phyloP scores from a whole-genome alignment of 1,140 invertebrate genomes.

The Acromyrmex heyeri region DNA sequence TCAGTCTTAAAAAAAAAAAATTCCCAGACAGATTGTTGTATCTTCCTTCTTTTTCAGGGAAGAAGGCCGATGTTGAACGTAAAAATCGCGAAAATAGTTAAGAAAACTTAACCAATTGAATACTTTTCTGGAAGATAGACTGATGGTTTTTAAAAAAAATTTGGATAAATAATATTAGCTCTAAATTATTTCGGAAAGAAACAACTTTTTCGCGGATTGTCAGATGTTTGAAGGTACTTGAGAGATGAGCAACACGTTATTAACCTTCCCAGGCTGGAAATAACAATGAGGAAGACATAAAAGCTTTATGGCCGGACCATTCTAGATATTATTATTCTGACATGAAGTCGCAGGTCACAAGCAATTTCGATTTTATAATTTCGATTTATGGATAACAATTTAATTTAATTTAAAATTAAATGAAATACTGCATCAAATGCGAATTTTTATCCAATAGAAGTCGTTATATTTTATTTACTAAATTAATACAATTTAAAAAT shows the following conservation, averaged over 20 bases:
- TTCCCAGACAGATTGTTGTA: conserved; percentile 13
- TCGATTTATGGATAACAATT: conserved; percentile 22
- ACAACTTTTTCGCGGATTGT: neutral
- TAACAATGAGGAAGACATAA: conserved; percentile 46
- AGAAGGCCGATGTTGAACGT: neutral
- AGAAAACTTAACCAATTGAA: neutral
- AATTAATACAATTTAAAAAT: conserved; percentile 8
- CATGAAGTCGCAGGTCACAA: conserved; percentile 6
- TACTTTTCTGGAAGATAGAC: neutral
- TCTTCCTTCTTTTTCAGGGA: neutral
- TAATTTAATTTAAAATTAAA: conserved; percentile 30
- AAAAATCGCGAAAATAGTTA: neutral
- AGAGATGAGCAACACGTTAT: conserved; percentile 35
- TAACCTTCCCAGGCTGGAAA: conserved; percentile 45
- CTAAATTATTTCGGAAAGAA: too few species aligned
- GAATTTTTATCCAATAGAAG: neutral
- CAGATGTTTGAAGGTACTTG: neutral
- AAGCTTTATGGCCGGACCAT: conserved; percentile 32
- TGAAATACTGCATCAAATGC: conserved; percentile 28
- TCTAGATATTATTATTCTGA: conserved; percentile 64
- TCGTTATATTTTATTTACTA: neutral
- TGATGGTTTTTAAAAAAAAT: neutral
- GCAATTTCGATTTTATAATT: conserved; percentile 31
- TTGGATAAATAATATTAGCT: neutral
- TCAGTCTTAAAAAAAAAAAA: conserved; percentile 32